Percentiles rank a stretch among this genome's conserved stretches.
Evolutionary conservation across 2,797 vertebrate species (phyloP).

Genomic region (Sebastes hubbsi): DNA sequence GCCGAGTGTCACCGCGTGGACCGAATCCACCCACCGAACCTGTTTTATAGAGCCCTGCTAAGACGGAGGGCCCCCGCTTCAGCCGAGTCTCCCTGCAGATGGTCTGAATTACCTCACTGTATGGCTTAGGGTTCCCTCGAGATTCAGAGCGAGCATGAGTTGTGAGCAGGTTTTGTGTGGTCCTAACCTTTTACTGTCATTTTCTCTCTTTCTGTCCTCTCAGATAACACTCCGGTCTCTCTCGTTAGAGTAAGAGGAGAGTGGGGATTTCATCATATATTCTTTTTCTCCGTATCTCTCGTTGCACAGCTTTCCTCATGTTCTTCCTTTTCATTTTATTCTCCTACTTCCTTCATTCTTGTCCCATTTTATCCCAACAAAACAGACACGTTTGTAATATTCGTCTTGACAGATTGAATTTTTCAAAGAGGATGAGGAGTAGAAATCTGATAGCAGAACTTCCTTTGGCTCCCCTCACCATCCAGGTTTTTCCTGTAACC

Average conservation of each 20-base stretch:
- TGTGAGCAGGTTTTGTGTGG: conserved; percentile 73
- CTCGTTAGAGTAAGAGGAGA: not conserved
- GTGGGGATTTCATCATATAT: not conserved
- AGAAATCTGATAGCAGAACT: conserved; percentile 43
- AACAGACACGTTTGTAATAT: conserved; percentile 31
- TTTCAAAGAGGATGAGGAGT: conserved; percentile 28
- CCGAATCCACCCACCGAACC: conserved; percentile 13
- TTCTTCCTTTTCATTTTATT: not conserved
- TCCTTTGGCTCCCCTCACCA: conserved; percentile 28
- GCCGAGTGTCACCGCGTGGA: not conserved
- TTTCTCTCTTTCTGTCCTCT: conserved; percentile 34
- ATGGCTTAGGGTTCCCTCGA: conserved; percentile 64
- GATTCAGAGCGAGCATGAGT: conserved; percentile 59
- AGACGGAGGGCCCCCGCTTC: conserved; percentile 41
- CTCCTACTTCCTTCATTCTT: not conserved
- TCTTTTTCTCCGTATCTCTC: not conserved
- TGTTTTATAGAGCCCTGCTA: conserved; percentile 48
- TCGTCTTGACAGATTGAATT: conserved; percentile 38
- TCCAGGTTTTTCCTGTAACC: conserved; percentile 21
- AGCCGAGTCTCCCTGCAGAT: conserved; percentile 64
- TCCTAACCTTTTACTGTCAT: conserved; percentile 49
- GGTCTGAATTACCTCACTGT: conserved; percentile 79
- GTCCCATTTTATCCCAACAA: not conserved
- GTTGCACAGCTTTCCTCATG: not conserved
- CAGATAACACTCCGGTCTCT: conserved; percentile 10